Base-by-base conservation (phyloP, 2,888 invertebrate species). In the Dolichomitus sp. region DNA sequence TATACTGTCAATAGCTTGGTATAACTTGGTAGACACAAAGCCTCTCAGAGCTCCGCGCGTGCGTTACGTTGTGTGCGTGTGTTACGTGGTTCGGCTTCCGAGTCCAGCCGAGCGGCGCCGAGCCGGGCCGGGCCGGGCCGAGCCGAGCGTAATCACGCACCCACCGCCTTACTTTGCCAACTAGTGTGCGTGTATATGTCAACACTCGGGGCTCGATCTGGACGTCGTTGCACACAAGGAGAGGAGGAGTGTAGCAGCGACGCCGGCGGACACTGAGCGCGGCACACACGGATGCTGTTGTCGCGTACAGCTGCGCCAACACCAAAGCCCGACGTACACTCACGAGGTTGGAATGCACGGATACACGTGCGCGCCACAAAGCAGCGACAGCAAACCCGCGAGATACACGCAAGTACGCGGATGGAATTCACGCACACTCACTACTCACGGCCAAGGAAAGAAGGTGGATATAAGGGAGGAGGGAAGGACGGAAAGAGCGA, bases 91-190 rank as follows among this genome's bases (percentile, higher is more conserved):
- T 81, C 75, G 63, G 84, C 76, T 82, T 83, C 86, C 82, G 83
- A 85, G 75, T 80, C 77, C 84, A 84, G 80, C 85, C 87, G 87
- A 86, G 84, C 80, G 76, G 79, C 17, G 87, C 86, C 83, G 88
- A 80, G 87, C 84, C 84, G 89, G 79, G 88, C 87, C 84, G 89
- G 84, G 86, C 88, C 84, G 88, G 86, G 89, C 89, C 84, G 88
- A 87, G 89, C 86, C 86, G 88, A 87, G 87, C 84, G 85, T 85
- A 80, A 83, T 77, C 74, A 77, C 76, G 83, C 73, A 74, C 84
- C 83, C 81, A 75, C 59, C 75, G 80, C 78, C 83, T 81, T 79
- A 81, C 72, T 68, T 63, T n/a, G 70, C 61, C 48, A 42, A 50
- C 52, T 27, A 52, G 52, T 70, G 72, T 81, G 63, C 54, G 85